phyloP scores from a whole-genome alignment of 2,888 invertebrate genomes.

The Thymelicus lineola region DNA sequence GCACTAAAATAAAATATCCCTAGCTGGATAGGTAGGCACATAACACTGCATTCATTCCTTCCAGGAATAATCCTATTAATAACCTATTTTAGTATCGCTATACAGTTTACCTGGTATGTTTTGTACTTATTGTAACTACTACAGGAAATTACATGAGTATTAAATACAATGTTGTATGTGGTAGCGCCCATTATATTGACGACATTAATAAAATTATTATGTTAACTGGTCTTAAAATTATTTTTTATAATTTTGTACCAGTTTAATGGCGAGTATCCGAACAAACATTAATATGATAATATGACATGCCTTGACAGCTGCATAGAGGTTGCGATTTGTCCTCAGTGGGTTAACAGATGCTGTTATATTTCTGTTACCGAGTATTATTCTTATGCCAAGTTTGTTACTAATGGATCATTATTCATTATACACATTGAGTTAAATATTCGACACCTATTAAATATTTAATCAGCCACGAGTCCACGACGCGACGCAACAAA shows the following conservation, averaged over 20 bases:
- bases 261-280: no score
- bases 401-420: background rate
- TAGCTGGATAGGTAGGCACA: no score
- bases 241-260: no score
- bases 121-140: background rate
- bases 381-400: constrained; percentile 13
- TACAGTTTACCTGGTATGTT: background rate
- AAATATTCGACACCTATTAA: no score
- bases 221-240: no score
- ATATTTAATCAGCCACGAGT: no score
- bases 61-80: background rate
- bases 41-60: background rate
- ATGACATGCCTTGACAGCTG: constrained; percentile 7
- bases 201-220: no score
- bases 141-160: no score
- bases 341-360: constrained; percentile 21
- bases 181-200: no score
- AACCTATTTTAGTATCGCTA: background rate
- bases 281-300: background rate
- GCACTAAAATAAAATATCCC: background rate
- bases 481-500: no score
- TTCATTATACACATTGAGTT: no score
- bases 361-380: constrained; percentile 8
- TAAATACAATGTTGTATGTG: no score
- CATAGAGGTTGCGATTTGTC: constrained; percentile 23